Base-by-base conservation (phyloP, 2,113 vertebrate genomes). In the Seriola dumerili region DNA sequence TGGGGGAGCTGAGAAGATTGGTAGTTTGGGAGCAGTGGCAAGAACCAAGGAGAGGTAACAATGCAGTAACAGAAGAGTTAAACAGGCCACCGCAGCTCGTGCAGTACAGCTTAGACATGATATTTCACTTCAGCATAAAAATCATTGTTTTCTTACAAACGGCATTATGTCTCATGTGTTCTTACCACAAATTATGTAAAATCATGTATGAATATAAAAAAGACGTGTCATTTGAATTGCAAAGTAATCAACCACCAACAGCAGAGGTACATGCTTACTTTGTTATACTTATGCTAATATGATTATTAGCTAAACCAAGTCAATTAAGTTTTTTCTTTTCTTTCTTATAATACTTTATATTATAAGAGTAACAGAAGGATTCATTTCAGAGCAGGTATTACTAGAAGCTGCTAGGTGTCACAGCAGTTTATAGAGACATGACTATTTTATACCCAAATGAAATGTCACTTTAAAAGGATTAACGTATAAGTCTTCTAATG, bases 1-100 rank as follows among this genome's bases (percentile, higher is more conserved):
- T 99, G 89, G 98, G 98, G 91, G 98, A 97, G 96, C 98, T 99
- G 94, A 93, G 72, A 55, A 46, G 81, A 80, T 58, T 71, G 83
- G 89, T 6, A 14, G 80, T 78, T 85, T 75, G 81, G 86, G 65
- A 81, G 76, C 59, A 71, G 71, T 19, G 74, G 78, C 76, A 68
- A 78, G 62, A 85, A 86, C 58, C 77, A 74, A 14, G 89, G 74
- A 83, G 69, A 44, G 78, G 83, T 81, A 76, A 91, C 80, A 84
- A 38, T 62, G 69, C 72, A 74, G 83, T 46, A 23, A 81, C 2
- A 76, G 54, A 67, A 78, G 32, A 62, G 78, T 92, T 86, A 91
- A 85, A 86, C 48, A 76, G 64, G 38, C 8, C 6, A 65, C 25
- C 57, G 40, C 13, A 73, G 36, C 46, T 76, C 36, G 42, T 57